These are phyloP conservation scores for Linurgus olivaceus DNA, from an alignment of 2,797 vertebrate species.

Conservation along the genomic window DNA sequence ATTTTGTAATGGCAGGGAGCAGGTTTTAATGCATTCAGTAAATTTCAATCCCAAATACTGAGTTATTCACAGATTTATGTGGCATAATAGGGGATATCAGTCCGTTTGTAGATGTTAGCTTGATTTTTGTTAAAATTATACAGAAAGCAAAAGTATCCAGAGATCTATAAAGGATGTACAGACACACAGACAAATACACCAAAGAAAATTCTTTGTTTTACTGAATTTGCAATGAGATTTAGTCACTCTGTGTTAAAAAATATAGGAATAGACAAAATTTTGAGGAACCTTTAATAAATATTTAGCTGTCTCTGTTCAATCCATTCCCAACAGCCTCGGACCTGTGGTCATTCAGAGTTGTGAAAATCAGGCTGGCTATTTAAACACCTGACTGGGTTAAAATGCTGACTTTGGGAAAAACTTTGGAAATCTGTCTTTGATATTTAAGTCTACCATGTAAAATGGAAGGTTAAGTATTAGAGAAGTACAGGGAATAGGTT, in stretches of 20 bases:
- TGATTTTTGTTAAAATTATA: not conserved
- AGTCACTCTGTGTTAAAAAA: not conserved
- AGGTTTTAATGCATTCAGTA: not conserved
- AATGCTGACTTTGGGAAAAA: not conserved
- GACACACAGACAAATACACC: not conserved
- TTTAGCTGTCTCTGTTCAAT: too few relatives aligned
- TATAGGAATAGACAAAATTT: not conserved
- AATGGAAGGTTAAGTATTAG: not conserved
- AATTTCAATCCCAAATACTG: not conserved
- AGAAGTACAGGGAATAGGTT: not conserved
- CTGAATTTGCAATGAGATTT: not conserved
- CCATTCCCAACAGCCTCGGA: not conserved
- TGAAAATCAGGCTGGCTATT: not conserved
- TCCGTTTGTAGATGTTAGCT: not conserved
- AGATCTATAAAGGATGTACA: not conserved
- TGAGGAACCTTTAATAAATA: not conserved
- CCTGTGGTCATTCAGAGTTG: not conserved
- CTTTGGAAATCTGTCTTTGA: not conserved
- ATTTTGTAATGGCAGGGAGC: not conserved
- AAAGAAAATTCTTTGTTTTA: not conserved
- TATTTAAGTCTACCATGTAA: not conserved
- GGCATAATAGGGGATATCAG: not conserved
- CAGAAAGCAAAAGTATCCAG: not conserved
- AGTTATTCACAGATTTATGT: not conserved
- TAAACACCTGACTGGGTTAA: not conserved